phyloP scores from a whole-genome alignment of 2,113 vertebrate species.

The Antechinus stuartii region DNA sequence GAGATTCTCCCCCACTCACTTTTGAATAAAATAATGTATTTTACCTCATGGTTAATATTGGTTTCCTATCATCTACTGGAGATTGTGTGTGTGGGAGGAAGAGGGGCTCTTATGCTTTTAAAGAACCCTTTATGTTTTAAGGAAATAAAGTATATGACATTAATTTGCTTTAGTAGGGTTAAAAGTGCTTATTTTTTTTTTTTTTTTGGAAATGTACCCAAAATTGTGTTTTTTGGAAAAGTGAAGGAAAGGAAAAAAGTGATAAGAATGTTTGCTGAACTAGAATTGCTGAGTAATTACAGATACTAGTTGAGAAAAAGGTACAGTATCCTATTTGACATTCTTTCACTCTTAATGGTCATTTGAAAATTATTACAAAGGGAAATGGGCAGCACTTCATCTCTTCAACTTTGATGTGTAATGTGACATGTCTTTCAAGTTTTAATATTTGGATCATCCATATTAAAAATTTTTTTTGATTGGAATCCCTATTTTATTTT shows the following conservation, averaged over 20 bases:
- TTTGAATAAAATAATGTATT: not conserved
- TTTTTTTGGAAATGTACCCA: not conserved
- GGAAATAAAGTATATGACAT: slow-evolving; percentile 18
- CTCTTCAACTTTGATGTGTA: not conserved
- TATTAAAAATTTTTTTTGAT: slow-evolving; percentile 18
- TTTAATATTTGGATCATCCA: not conserved
- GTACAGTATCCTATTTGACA: slow-evolving; percentile 29
- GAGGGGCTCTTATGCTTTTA: not conserved
- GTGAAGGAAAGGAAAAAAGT: slow-evolving; percentile 32
- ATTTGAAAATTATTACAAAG: slow-evolving; percentile 29
- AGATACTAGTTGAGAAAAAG: slow-evolving; percentile 60
- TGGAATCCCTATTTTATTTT: slow-evolving; percentile 48
- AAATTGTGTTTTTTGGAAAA: not conserved
- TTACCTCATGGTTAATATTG: slow-evolving; percentile 34
- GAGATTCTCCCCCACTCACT: slow-evolving; percentile 27
- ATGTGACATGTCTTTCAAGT: slow-evolving; percentile 37
- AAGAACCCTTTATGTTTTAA: not conserved
- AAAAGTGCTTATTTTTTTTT: not conserved
- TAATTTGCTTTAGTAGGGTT: not conserved
- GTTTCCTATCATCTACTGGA: not conserved
- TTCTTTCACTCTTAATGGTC: slow-evolving; percentile 34
- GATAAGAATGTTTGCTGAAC: slow-evolving; percentile 49
- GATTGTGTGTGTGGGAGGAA: not conserved
- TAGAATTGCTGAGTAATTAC: slow-evolving; percentile 59
- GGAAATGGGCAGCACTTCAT: slow-evolving; percentile 12